Evolutionary conservation across 2,888 invertebrate species (phyloP), one percentile per base, ranked within the genome.

Genomic region (Saturnia japonica): DNA sequence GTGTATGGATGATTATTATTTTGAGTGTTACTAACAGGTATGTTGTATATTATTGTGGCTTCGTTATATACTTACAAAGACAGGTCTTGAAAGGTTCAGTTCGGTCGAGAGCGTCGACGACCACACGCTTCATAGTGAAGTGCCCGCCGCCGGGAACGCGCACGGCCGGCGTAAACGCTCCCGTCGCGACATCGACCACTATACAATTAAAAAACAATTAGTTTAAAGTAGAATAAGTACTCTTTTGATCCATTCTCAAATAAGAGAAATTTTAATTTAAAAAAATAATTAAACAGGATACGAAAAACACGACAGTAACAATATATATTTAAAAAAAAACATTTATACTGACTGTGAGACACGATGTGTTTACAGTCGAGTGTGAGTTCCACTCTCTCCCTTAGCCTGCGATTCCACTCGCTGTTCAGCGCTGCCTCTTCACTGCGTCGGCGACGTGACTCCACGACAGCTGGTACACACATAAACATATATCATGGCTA

Each of bases 111-210:
- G 89, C 91, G 43, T 87, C 91, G 0, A 47, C 71, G 0, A 84
- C 71, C 0, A 79, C 42, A 0, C 81, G 72, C 47, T 70, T 78
- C 84, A 86, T 86, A 68, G 72, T 77, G 74, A 88, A 77, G 0
- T 77, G 82, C 69, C 85, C 88, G 1, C 78, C 72, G 0, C 57
- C 2, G 0, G 68, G 42, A 11, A 54, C 54, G 60, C 75, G 79
- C 8, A 74, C 72, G 0, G 87, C 83, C 0, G 75, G 72, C 0
- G 62, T 25, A 0, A 70, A 74, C 0, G 67, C 79, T 0, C 88
- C 90, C 0, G 82, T 85, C 0, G 88, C 89, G 0, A 81, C 34
- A 2, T 88, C 82, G 0, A 91, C 45, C 14, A 79, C 91, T 91
- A 28, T 28, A 60, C 34, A 6, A 34, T 4, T 34, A 34, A 6